Percentiles rank a stretch among this genome's conserved stretches.
Conservation (phyloP, 2,797 vertebrate genomes). For the Limnodromus scolopaceus region DNA sequence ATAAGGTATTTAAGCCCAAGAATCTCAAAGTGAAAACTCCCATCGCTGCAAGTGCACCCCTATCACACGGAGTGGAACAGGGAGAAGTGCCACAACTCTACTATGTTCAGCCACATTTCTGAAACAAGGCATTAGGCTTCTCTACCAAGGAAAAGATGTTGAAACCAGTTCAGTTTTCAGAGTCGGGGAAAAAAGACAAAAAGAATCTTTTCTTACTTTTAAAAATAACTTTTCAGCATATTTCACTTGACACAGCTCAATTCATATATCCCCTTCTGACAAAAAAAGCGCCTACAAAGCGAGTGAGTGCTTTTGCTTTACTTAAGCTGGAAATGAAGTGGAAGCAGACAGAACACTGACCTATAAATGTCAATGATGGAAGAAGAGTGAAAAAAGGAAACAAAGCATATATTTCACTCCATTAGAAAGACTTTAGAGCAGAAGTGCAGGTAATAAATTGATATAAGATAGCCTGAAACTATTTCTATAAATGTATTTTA, state of each 20-base stretch:
- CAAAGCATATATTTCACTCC: background rate
- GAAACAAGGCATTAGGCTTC: background rate
- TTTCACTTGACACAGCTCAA: background rate
- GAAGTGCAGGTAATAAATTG: background rate
- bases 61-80: background rate
- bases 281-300: background rate
- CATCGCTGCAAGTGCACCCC: background rate
- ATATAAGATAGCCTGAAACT: background rate
- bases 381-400: background rate
- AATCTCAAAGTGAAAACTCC: background rate
- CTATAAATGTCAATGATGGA: background rate
- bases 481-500: background rate
- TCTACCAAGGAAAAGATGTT: accelerated
- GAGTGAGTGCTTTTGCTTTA: background rate
- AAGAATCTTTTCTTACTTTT: background rate
- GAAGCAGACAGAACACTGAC: constrained; percentile 25
- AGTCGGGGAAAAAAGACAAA: background rate
- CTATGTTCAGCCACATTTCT: background rate
- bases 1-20: background rate
- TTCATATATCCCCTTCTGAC: background rate
- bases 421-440: background rate
- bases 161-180: background rate
- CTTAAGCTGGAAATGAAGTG: background rate
- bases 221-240: background rate
- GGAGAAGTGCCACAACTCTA: background rate